Percentiles rank a stretch among this genome's conserved stretches.
These are phyloP conservation scores for Falco berigora DNA, from an alignment of 2,797 vertebrate species.

Conservation along the genomic window DNA sequence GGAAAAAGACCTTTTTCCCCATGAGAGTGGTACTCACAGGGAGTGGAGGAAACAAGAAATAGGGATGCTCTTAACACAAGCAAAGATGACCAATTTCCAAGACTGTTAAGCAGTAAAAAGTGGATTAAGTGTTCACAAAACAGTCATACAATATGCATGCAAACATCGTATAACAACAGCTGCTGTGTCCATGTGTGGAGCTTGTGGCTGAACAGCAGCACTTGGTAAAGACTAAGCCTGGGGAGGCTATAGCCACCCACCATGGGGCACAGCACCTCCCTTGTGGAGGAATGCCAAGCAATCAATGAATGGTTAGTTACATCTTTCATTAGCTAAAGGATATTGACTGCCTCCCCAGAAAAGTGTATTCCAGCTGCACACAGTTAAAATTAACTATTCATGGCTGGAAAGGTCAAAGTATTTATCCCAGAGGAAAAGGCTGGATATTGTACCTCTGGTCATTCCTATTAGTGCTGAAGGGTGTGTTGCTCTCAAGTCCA, in stretches of 20 bases:
- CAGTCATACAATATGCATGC: no score
- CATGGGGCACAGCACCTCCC: accelerated
- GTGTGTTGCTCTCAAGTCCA: background rate
- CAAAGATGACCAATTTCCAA: background rate
- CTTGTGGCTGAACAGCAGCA: background rate
- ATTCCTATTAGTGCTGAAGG: background rate
- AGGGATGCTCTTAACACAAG: background rate
- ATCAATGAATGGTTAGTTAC: background rate
- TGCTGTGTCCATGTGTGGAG: background rate
- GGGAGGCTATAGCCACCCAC: background rate
- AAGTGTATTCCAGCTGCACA: background rate
- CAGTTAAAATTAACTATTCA: background rate
- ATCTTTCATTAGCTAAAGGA: background rate
- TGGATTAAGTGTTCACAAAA: background rate
- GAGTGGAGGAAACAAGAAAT: background rate
- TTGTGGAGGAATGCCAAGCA: no score
- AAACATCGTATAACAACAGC: background rate
- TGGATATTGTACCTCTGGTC: background rate
- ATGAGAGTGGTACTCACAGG: background rate
- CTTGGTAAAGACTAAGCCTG: background rate
- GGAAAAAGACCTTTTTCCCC: background rate
- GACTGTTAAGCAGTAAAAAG: background rate
- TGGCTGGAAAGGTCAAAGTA: background rate
- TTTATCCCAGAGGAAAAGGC: background rate
- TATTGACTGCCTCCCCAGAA: background rate